Percentiles rank a stretch among this genome's conserved stretches.
Conservation (phyloP, 2,113 vertebrate species). For the Salvelinus namaycush region DNA sequence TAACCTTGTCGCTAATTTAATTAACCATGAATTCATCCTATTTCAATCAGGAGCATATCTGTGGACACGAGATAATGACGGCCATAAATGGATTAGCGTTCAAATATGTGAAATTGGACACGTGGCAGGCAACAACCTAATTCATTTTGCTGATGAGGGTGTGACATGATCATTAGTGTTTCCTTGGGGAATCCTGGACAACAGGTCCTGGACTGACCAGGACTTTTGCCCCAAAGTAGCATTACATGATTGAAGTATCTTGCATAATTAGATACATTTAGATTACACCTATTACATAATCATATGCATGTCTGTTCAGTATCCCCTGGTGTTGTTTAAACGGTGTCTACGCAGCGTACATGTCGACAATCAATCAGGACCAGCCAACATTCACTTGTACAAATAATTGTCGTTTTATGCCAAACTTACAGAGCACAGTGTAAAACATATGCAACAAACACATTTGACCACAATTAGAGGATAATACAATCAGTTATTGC, state of each 20-base stretch:
- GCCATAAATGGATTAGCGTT: conserved; percentile 62
- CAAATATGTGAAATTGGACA: conserved; percentile 54
- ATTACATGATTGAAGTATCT: background rate
- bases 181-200: background rate
- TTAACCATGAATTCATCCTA: conserved; percentile 62
- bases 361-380: too few relatives aligned
- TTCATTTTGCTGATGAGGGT: conserved; percentile 43
- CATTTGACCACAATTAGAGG: too few relatives aligned
- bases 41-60: conserved; percentile 63
- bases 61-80: conserved; percentile 58
- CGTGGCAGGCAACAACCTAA: conserved; percentile 45
- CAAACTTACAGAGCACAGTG: too few relatives aligned
- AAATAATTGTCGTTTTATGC: too few relatives aligned
- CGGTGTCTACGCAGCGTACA: too few relatives aligned
- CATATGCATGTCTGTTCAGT: too few relatives aligned
- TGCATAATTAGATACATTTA: background rate
- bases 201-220: background rate
- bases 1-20: conserved; percentile 66
- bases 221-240: background rate
- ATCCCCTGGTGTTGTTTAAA: too few relatives aligned
- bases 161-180: conserved; percentile 31
- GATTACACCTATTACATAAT: too few relatives aligned
- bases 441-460: background rate
- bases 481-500: too few relatives aligned
- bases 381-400: too few relatives aligned